Base-by-base conservation (phyloP, 2,888 invertebrate species). In the Hirtodrosophila duncani region DNA sequence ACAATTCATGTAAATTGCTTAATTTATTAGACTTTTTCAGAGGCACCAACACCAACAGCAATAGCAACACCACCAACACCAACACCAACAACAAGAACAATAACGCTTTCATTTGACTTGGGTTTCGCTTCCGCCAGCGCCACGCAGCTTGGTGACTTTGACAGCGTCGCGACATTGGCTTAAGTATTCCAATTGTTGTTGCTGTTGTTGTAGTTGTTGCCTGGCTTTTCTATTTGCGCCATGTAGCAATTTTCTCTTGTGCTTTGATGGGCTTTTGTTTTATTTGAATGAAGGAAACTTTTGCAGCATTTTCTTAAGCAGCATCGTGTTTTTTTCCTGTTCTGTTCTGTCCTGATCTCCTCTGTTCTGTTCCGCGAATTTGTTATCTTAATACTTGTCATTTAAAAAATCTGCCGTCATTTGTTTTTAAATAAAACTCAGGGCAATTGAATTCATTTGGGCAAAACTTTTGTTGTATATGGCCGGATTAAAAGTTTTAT, bases 1-100 rank as follows among this genome's bases (percentile, higher is more conserved):
- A 79, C 81, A 81, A 77, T 81, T 77, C 75, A 77, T 77, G 81
- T 77, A 77, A 77, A 77, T 77, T 77, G 80, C 81, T 77, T 77
- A 77, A 77, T 77, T 77, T 77, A 77, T 77, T 77, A 79, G 80
- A 81, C 72, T 81, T 79, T 67, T 74, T 74, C 43, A 30, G 31
- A 16, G 24, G 24, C 52, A 30, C 20, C 26, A 11, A 46, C 21
- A 27, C 13, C 34, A 29, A 16, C 11, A 44, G 43, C 9, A 9
- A n/a, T n/a, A n/a, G n/a, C n/a, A n/a, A n/a, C n/a, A n/a, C n/a
- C n/a, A n/a, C n/a, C n/a, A n/a, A n/a, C 52, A 30, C 20, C 26
- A 11, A 46, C 21, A 27, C 13, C 34, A 29, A 16, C 11, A 44
- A 41, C 9, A 9, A n/a, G n/a, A n/a, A n/a, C n/a, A n/a, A n/a